Conservation (phyloP, 1,140 invertebrate genomes). For the Dendroctonus ponderosae region DNA sequence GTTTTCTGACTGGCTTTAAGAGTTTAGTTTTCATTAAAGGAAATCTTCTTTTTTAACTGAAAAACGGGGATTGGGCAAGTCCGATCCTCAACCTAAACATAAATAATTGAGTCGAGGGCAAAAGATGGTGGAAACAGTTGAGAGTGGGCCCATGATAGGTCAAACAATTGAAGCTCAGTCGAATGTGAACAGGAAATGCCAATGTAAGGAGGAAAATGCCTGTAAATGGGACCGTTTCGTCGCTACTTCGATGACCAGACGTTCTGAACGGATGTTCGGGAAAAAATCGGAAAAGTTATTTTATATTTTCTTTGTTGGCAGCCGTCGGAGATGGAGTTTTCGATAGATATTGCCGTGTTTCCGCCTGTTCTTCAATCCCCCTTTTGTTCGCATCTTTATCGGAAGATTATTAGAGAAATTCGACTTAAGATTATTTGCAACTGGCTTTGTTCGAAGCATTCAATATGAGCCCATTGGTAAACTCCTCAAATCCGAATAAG, state of each 20-base stretch:
- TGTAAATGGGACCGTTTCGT: conserved; percentile 49
- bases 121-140: conserved; percentile 38
- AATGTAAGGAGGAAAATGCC: conserved; percentile 51
- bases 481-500: conserved; percentile 14
- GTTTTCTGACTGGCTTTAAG: no score
- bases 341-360: conserved; percentile 33
- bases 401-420: conserved; percentile 1
- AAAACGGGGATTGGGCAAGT: not conserved
- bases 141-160: conserved; percentile 44
- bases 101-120: conserved; percentile 40
- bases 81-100: conserved; percentile 33
- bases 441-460: not conserved
- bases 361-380: conserved; percentile 7
- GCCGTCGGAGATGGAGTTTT: conserved; percentile 26
- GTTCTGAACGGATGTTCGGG: conserved; percentile 20
- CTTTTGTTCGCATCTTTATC: conserved; percentile 11
- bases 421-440: not conserved
- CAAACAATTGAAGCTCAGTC: conserved; percentile 49
- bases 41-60: no score
- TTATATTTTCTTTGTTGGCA: conserved; percentile 31
- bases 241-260: conserved; percentile 39
- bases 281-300: conserved; percentile 36
- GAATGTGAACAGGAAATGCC: conserved; percentile 50
- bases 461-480: not conserved
- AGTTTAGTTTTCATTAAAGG: no score